A percentile compares a stretch with the other conserved stretches of the same genome.
These are phyloP conservation scores for Neoniphon sammara DNA, from an alignment of 2,797 vertebrate species.

Conservation along the genomic window DNA sequence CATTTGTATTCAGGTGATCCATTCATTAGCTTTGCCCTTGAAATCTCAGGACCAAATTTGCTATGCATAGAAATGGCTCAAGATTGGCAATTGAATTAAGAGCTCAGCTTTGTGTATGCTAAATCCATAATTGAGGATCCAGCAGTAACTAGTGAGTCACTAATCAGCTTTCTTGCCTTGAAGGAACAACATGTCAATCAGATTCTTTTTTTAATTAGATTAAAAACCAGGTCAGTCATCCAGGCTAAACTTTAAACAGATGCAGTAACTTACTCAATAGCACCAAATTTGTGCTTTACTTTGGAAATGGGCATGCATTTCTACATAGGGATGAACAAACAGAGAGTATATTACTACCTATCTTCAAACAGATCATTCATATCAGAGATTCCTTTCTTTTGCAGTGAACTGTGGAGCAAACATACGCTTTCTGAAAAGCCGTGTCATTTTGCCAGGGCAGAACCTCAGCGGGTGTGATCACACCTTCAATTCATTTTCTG, in stretches of 20 bases:
- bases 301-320: neutral
- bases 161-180: conserved; percentile 69
- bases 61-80: conserved; percentile 51
- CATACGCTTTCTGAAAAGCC: neutral
- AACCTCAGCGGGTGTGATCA: neutral
- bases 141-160: conserved; percentile 46
- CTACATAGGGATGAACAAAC: neutral
- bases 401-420: neutral
- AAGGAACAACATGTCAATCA: conserved; percentile 67
- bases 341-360: neutral
- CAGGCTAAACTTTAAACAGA: conserved; percentile 12
- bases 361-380: too few relatives aligned
- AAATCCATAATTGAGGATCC: conserved; percentile 58
- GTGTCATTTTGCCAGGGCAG: too few relatives aligned
- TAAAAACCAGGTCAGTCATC: conserved; percentile 33
- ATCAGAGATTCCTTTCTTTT: neutral
- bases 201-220: conserved; percentile 50
- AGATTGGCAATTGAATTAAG: conserved; percentile 62
- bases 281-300: neutral
- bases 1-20: conserved; percentile 27
- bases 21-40: conserved; percentile 57
- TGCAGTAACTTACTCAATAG: conserved; percentile 16
- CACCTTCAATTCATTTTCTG: conserved; percentile 8
- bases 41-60: conserved; percentile 49
- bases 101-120: conserved; percentile 53